Conservation (phyloP, 2,888 invertebrate genomes). For the Orchesellides sinensis region DNA sequence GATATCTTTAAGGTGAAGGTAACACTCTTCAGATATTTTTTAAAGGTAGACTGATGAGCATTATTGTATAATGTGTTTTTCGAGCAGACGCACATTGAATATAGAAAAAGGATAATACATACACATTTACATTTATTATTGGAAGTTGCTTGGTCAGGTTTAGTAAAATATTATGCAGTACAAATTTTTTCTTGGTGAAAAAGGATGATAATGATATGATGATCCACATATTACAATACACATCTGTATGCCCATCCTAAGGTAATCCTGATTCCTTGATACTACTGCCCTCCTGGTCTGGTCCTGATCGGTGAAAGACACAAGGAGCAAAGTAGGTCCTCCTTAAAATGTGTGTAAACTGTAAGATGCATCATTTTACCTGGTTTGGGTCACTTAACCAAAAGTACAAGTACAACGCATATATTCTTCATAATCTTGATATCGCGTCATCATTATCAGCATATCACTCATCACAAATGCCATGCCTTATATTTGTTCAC, state of each 20-base stretch:
- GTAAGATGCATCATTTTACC: constrained; percentile 8
- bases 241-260: constrained; percentile 30
- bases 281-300: constrained; percentile 57
- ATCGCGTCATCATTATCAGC: not conserved
- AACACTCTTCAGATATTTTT: not conserved
- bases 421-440: constrained; percentile 41
- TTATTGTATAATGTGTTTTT: not conserved
- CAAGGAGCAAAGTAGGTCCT: constrained; percentile 44
- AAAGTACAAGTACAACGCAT: not conserved
- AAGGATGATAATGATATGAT: not conserved
- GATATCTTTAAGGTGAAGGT: constrained; percentile 47
- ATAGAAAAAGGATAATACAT: not conserved
- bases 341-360: constrained; percentile 1
- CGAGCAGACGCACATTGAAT: not conserved
- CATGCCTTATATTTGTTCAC: not conserved
- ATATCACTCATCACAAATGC: not conserved
- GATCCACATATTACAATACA: constrained; percentile 47
- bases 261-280: constrained; percentile 42
- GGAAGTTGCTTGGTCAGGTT: constrained; percentile 33
- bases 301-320: constrained; percentile 13
- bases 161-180: constrained; percentile 11
- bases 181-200: not conserved
- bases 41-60: constrained; percentile 2
- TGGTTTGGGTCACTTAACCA: constrained; percentile 21
- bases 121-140: not conserved